Evolutionary conservation across 1,140 invertebrate species (phyloP), one percentile per base, ranked within the genome.

Genomic region (Nautilus pompilius): DNA sequence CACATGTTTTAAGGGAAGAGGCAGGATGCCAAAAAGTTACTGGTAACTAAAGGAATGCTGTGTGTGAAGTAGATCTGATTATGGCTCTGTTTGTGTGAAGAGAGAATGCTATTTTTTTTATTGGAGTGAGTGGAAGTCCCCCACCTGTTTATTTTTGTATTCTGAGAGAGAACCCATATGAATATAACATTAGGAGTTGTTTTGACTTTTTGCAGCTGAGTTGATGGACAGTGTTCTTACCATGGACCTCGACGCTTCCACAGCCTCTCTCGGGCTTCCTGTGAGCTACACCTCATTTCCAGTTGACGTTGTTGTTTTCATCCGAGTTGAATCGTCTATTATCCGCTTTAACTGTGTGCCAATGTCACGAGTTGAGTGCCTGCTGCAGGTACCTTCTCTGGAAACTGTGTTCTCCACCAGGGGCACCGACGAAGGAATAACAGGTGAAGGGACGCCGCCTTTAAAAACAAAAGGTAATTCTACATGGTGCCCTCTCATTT

Each of bases 251-350:
- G 76, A 76, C 55, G 68, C 70, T 3, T 80, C 79, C 5, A 72
- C 74, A 30, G 66, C 65, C 0, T 79, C 79, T 3, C 65, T 80
- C 26, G 69, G 71, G 17, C 62, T 66, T 10, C 72, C 71, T 59
- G 78, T 70, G 64, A 76, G 74, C 68, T 73, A 93, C 75, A 90
- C 92, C 13, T 96, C 93, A 62, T 98, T 99, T 79, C 96, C 96
- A 0, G 95, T 99, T 0, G 96, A 99, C 84, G 94, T 99, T 10
- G 93, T 99, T 70, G 96, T 99, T 6, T 97, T 98, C 81, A 95
- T 99, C 83, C 92, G 96, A 79, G 96, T 98, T 88, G 93, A 98
- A 77, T 95, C 96, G 0, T 96, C 95, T 15, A 93, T 93, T 2
- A 96, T 98, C 77, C 69, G 83, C n/a, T 81, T 84, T 57, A 95